Conservation (phyloP, 2,113 vertebrate genomes). For the Hystrix brachyura region DNA sequence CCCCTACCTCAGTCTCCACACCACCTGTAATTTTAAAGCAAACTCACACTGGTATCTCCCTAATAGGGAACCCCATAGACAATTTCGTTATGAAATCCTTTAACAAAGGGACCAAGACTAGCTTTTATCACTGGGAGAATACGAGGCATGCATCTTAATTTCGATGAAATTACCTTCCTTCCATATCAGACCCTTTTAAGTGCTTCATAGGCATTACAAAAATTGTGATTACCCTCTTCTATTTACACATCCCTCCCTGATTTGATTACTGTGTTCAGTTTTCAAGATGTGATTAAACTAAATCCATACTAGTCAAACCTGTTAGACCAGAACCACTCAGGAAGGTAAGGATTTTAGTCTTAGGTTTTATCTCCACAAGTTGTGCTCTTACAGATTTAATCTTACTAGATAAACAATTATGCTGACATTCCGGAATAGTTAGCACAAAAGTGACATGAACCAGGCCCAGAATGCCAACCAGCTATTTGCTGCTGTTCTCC, state of each 20-base stretch:
- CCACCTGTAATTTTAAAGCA: conserved; percentile 25
- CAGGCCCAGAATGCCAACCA: conserved; percentile 80
- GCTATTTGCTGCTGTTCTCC: conserved; percentile 79
- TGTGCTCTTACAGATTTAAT: conserved; percentile 12
- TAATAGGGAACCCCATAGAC: neutral
- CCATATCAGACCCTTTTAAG: neutral
- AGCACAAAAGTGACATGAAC: conserved; percentile 72
- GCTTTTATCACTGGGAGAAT: neutral
- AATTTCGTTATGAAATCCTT: neutral
- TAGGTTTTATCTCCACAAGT: conserved; percentile 4
- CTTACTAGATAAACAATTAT: conserved; percentile 52
- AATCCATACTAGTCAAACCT: conserved; percentile 20
- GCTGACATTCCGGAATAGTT: conserved; percentile 79
- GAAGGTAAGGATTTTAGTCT: neutral
- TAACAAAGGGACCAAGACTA: neutral
- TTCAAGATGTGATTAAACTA: conserved; percentile 18
- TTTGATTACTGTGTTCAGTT: conserved; percentile 46
- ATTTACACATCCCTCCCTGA: neutral
- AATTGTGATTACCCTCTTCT: neutral
- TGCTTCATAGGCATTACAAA: neutral
- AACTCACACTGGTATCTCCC: neutral
- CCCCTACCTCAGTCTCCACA: neutral
- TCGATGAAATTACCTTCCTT: neutral
- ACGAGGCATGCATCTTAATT: neutral
- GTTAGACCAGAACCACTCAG: conserved; percentile 32